phyloP scores from a whole-genome alignment of 2,888 invertebrate genomes.

The Cremastinae sp. region DNA sequence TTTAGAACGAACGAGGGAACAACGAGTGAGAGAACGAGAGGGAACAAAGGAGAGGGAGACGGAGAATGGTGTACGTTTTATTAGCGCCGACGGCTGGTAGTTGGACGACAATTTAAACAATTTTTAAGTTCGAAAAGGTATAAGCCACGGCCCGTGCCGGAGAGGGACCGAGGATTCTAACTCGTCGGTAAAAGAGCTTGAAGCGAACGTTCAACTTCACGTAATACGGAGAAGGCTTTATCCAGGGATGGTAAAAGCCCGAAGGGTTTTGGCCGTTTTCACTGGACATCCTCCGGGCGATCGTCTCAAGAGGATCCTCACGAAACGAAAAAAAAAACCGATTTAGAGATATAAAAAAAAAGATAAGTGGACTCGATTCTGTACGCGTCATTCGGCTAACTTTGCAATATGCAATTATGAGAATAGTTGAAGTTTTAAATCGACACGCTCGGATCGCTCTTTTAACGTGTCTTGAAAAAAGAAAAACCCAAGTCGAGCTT shows the following conservation, averaged over 20 bases:
- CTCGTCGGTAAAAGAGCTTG: constrained; percentile 37
- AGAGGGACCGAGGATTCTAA: constrained; percentile 22
- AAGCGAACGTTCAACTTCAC: constrained; percentile 37
- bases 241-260: constrained; percentile 22
- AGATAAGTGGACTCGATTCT: neutral
- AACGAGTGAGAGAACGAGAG: constrained; percentile 38
- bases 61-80: constrained; percentile 72
- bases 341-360: constrained; percentile 11
- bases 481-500: neutral
- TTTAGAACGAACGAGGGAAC: constrained; percentile 20
- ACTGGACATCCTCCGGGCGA: constrained; percentile 23
- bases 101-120: constrained; percentile 79
- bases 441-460: constrained; percentile 64
- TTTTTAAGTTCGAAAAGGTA: constrained; percentile 78
- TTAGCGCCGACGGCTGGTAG: constrained; percentile 77
- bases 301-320: constrained; percentile 28
- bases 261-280: constrained; percentile 10
- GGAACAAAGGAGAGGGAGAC: constrained; percentile 36
- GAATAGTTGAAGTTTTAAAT: constrained; percentile 77
- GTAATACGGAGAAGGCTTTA: constrained; percentile 11
- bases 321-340: constrained; percentile 34
- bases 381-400: constrained; percentile 66
- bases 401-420: constrained; percentile 77
- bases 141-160: constrained; percentile 57
- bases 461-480: neutral